A percentile compares a stretch with the other conserved stretches of the same genome.
These are phyloP conservation scores for Pseudococcus viburni DNA, from an alignment of 2,888 invertebrate species.

Conservation along the genomic window DNA sequence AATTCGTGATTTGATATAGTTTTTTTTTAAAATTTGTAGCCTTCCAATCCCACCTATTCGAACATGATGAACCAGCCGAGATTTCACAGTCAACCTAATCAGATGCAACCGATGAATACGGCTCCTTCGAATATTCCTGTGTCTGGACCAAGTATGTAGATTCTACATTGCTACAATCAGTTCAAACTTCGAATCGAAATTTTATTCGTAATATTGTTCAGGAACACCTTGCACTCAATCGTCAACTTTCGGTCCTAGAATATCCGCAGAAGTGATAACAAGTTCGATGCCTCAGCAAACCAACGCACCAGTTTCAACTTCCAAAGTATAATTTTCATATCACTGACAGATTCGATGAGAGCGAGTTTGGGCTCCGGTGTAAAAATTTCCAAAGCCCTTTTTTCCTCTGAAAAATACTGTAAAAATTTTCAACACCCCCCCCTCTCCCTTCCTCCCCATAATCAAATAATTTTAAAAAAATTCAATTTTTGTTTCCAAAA, in stretches of 20 bases:
- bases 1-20: not conserved
- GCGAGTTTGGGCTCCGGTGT: too few relatives aligned
- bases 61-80: not conserved
- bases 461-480: too few relatives aligned
- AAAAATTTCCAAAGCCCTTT: too few relatives aligned
- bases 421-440: too few relatives aligned
- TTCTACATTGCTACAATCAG: not conserved
- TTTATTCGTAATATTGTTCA: too few relatives aligned
- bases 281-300: not conserved
- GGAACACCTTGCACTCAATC: not conserved
- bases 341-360: too few relatives aligned
- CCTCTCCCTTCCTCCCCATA: too few relatives aligned
- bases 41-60: not conserved
- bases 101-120: not conserved
- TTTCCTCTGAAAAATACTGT: too few relatives aligned
- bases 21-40: not conserved
- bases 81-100: constrained; percentile 34
- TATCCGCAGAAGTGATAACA: constrained; percentile 24
- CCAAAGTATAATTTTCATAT: not conserved
- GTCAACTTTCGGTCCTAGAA: not conserved
- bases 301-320: not conserved
- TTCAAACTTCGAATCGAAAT: not conserved
- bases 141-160: not conserved
- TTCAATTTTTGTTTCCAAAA: too few relatives aligned
- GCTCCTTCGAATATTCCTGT: not conserved